phyloP scores from a whole-genome alignment of 2,113 vertebrate genomes.

The Sceloporus undulatus region DNA sequence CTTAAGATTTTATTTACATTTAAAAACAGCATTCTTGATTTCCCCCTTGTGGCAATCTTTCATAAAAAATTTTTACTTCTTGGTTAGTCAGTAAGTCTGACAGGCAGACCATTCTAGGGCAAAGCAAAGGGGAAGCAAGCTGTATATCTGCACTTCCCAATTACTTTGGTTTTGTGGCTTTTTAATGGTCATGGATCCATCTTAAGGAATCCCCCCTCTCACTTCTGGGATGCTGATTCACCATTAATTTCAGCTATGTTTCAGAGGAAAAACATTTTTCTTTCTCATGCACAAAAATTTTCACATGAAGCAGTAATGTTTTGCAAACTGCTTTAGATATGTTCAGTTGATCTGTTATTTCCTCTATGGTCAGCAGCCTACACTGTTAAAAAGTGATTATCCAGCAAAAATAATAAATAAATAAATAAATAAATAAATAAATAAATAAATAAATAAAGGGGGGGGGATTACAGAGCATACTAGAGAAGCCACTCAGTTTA shows the following conservation, averaged over 20 bases:
- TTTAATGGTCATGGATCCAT: not conserved
- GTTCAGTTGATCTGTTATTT: not conserved
- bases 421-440: too few relatives aligned
- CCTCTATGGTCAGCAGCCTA: too few relatives aligned
- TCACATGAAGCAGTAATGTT: not conserved
- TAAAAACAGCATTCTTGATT: not conserved
- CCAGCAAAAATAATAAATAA: too few relatives aligned
- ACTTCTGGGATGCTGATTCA: not conserved
- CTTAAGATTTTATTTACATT: not conserved
- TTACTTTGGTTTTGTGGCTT: not conserved
- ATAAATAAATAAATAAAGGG: too few relatives aligned
- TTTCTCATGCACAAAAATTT: not conserved
- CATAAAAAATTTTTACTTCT: not conserved
- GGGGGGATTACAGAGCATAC: not conserved
- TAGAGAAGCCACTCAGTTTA: not conserved
- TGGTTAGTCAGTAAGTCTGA: not conserved
- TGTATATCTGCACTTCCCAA: not conserved
- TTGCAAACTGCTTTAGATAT: not conserved
- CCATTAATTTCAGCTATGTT: too few relatives aligned
- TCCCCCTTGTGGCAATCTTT: conserved; percentile 13
- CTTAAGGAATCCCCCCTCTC: not conserved
- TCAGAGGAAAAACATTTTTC: not conserved
- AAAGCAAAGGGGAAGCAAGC: not conserved
- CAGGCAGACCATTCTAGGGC: not conserved
- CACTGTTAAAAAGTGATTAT: not conserved